phyloP scores from a whole-genome alignment of 1,140 invertebrate species.

The Drosophila equinoxialis region DNA sequence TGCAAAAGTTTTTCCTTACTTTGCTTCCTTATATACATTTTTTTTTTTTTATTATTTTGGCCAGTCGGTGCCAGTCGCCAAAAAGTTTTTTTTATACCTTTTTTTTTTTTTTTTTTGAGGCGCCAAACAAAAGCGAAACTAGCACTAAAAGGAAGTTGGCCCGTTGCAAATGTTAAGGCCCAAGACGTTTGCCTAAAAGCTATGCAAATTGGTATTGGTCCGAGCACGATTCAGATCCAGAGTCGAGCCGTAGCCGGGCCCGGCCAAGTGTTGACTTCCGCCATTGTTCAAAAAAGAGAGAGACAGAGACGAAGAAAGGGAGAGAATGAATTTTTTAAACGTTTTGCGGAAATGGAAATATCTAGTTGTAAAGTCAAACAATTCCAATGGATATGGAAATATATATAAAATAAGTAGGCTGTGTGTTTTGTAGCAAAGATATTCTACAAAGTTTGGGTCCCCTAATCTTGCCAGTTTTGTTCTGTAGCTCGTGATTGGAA shows the following conservation, averaged over 20 bases:
- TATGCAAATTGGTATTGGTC: constrained; percentile 66
- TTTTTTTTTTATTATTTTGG: constrained; percentile 5
- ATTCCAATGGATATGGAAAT: not conserved
- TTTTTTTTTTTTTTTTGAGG: constrained; percentile 25
- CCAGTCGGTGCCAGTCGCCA: constrained; percentile 60
- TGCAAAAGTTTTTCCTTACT: constrained; percentile 39
- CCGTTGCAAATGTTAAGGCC: constrained; percentile 31
- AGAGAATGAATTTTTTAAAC: constrained; percentile 51
- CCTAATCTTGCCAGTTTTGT: not conserved
- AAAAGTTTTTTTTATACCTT: constrained; percentile 35
- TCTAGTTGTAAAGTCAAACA: not conserved
- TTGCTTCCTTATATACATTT: not conserved
- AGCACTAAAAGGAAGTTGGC: constrained; percentile 23
- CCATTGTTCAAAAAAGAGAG: constrained; percentile 8
- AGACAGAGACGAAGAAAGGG: too few species aligned
- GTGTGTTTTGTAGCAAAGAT: not conserved
- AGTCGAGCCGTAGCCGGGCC: constrained; percentile 1
- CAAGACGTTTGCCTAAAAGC: constrained; percentile 59
- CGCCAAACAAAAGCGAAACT: constrained; percentile 40
- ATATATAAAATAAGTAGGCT: not conserved
- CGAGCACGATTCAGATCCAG: too few species aligned
- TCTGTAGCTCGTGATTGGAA: not conserved
- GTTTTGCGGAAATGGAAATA: constrained; percentile 4
- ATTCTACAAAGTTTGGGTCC: too few species aligned
- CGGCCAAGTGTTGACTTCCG: constrained; percentile 65